phyloP scores from a whole-genome alignment of 1,140 invertebrate species.

The Drosophila athabasca region DNA sequence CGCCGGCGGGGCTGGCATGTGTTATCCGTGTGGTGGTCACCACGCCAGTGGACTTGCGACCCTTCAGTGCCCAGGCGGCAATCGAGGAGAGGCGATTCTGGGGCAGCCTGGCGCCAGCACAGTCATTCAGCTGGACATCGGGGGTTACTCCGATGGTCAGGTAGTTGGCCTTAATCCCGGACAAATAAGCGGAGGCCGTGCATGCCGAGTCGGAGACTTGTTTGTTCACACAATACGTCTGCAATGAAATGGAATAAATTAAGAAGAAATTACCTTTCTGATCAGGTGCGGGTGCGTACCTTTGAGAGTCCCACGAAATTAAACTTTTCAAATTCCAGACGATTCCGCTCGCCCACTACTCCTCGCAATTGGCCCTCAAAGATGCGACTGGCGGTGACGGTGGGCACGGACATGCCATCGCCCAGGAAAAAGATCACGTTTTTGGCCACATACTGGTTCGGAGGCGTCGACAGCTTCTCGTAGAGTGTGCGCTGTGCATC shows the following conservation, averaged over 20 bases:
- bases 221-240: constrained; percentile 88
- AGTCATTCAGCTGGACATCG: constrained; percentile 87
- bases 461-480: constrained; percentile 50
- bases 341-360: constrained; percentile 87
- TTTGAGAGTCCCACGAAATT: constrained; percentile 89
- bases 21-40: constrained; percentile 79
- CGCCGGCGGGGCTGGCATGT: constrained; percentile 73
- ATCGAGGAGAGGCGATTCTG: constrained; percentile 87
- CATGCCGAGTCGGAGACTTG: constrained; percentile 92
- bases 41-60: constrained; percentile 85
- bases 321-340: constrained; percentile 90
- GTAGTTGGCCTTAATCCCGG: constrained; percentile 89
- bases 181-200: constrained; percentile 88
- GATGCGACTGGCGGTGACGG: constrained; percentile 89
- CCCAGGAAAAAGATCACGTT: constrained; percentile 91
- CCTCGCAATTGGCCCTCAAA: constrained; percentile 87
- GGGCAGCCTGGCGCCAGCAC: constrained; percentile 85
- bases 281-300: constrained; percentile 83
- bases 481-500: constrained; percentile 64
- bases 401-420: constrained; percentile 91
- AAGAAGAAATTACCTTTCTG: neutral
- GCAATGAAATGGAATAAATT: constrained; percentile 1
- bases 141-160: constrained; percentile 87
- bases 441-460: constrained; percentile 85
- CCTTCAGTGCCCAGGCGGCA: constrained; percentile 91